Evolutionary conservation across 2,797 vertebrate species (phyloP), one percentile per base, ranked within the genome.

Genomic region (Lutjanus campechanus): DNA sequence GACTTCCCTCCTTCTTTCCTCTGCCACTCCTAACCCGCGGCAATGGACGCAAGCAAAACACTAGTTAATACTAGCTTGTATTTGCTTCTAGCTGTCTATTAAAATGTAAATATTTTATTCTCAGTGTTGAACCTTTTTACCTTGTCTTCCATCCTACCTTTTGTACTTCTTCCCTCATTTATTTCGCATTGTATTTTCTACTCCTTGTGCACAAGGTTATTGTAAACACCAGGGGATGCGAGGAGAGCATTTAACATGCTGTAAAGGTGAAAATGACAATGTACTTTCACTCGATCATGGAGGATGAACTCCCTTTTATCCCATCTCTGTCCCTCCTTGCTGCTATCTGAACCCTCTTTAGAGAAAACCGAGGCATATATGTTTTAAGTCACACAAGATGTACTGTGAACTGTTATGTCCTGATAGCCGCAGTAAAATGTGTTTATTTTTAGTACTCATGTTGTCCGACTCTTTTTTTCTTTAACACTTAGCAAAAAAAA

Each of bases 351-450:
- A 69, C 86, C 86, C 69, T 86, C 51, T 44, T 46, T 76, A 79
- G 77, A 88, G 41, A 80, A 77, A 75, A 83, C 69, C 56, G 74
- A 76, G 22, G 46, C 70, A 56, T 25, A 41, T 68, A 46, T 9
- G 55, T 75, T 65, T 84, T 90, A 59, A 85, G 77, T 84, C 60
- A 77, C 69, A 68, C 63, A 76, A 60, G 25, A 44, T 82, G 85
- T 88, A 79, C 68, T 80, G 77, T 82, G 64, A 80, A 22, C 47
- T 40, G 68, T 20, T 83, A 13, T 79, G 65, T 87, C 77, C 79
- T 19, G 62, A 83, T 93, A 94, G 92, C 73, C 46, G 76, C 87
- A 93, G 53, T 94, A 94, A 94, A 93, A 77, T 51, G 76, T 86
- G 70, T 87, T 69, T 82, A 84, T 93, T 94, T 94, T 91, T 67